These are phyloP conservation scores for Echeneis naucrates DNA, from an alignment of 2,797 vertebrate species.

Conservation along the genomic window DNA sequence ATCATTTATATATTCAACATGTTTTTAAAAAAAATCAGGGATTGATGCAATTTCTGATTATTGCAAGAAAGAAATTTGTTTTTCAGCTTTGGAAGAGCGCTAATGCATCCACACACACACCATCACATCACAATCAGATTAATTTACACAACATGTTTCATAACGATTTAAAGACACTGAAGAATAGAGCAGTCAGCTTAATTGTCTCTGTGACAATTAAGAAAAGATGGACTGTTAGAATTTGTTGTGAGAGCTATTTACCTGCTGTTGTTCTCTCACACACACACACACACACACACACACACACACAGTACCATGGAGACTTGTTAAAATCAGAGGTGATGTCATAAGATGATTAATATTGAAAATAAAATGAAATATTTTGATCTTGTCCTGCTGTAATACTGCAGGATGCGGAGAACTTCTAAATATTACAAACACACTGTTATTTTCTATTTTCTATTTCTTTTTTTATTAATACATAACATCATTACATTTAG, in stretches of 20 bases:
- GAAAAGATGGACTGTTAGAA: slow-evolving; percentile 3
- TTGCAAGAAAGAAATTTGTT: not conserved
- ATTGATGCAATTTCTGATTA: not conserved
- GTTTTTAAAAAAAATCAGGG: too few relatives aligned
- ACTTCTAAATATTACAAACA: too few relatives aligned
- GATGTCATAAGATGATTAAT: too few relatives aligned
- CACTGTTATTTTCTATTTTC: too few relatives aligned
- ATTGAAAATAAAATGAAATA: too few relatives aligned
- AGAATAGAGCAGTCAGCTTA: slow-evolving; percentile 19
- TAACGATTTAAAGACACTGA: slow-evolving; percentile 40
- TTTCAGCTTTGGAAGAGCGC: too few relatives aligned
- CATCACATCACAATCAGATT: slow-evolving; percentile 22
- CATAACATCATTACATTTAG: too few relatives aligned
- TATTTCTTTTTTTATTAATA: too few relatives aligned
- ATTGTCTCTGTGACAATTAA: slow-evolving; percentile 26
- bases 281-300: not conserved
- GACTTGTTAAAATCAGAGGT: not conserved
- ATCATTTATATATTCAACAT: not conserved
- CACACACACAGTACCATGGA: not conserved
- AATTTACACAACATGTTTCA: slow-evolving; percentile 38
- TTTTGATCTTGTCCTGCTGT: too few relatives aligned
- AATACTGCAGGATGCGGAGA: too few relatives aligned
- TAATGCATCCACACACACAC: not conserved
- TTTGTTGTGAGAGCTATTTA: not conserved
- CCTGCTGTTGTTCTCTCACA: not conserved